phyloP scores from a whole-genome alignment of 2,113 vertebrate genomes.

The Aldabrachelys gigantea region DNA sequence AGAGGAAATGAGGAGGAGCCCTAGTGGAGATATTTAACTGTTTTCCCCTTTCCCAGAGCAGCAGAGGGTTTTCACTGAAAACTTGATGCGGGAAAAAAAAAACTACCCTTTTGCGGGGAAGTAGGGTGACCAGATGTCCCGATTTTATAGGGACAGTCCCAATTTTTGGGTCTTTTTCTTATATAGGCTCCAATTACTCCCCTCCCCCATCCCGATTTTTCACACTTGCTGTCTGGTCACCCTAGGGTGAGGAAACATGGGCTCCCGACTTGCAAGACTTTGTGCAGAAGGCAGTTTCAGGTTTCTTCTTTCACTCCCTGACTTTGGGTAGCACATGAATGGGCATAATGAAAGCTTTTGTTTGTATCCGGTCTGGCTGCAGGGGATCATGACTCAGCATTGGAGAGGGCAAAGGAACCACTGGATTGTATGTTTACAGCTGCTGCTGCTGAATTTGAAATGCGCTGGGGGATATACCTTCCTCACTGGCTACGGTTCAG shows the following conservation, averaged over 20 bases:
- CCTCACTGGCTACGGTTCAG: no score
- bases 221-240: no score
- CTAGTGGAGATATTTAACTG: not conserved
- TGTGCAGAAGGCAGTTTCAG: not conserved
- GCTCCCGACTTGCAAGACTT: not conserved
- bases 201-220: no score
- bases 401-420: not conserved
- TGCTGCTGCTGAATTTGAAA: not conserved
- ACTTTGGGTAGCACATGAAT: not conserved
- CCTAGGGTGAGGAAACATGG: not conserved
- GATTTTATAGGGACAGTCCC: no score
- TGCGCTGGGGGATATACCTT: rapidly evolving
- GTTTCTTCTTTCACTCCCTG: not conserved
- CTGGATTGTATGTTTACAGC: not conserved
- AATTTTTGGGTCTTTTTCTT: no score
- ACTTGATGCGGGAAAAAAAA: not conserved
- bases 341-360: not conserved
- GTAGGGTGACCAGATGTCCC: no score
- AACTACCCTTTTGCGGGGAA: not conserved
- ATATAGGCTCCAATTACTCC: no score
- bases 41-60: not conserved
- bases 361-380: not conserved
- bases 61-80: not conserved
- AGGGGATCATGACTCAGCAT: not conserved
- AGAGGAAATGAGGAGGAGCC: not conserved